Evolutionary conservation across 2,888 invertebrate genomes (phyloP), one percentile per base, ranked within the genome.

Genomic region (Sturmia bella): DNA sequence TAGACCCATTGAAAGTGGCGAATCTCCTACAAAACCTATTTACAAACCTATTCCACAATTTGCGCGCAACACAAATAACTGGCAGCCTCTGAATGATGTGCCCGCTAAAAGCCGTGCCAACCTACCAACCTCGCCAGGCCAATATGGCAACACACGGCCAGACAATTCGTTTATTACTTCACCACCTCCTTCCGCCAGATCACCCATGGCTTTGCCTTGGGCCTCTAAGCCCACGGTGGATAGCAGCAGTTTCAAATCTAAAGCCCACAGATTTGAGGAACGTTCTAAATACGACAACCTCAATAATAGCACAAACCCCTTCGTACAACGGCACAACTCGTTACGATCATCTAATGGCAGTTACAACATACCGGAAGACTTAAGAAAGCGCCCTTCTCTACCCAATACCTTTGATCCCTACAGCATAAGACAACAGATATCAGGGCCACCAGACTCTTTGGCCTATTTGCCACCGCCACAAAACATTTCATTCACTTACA

Each of bases 251-350:
- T 93, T 93, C 17, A 92, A 91, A 85, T 89, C 92, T 32, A 92
- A 92, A 19, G 92, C 92, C 0, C 91, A 92, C 21, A 93, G 92
- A 88, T 94, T 93, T 85, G 94, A 94, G 85, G 89, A 88, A 72
- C 87, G 87, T 3, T 88, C 91, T 5, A 85, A 87, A 41, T 86
- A 88, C n/a, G 89, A 88, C 52, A 86, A 87, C n/a, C 41, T 76
- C 7, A 56, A 15, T n/a, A 73, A 37, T n/a, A n/a, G n/a, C 43
- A 19, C 32, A 32, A 41, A 41, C 5, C 59, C 83, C 17, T 63
- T 57, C 39, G 9, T 89, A 63, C 89, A 89, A 74, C 86, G 91
- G 0, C 91, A 90, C 84, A 88, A 89, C 50, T 90, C 91, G 0
- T 78, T 91, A 56, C 86, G 89, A 19, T 81, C 85, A 0, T 45